Evolutionary conservation across 2,888 invertebrate species (phyloP).

Genomic region (Drosophila recens): DNA sequence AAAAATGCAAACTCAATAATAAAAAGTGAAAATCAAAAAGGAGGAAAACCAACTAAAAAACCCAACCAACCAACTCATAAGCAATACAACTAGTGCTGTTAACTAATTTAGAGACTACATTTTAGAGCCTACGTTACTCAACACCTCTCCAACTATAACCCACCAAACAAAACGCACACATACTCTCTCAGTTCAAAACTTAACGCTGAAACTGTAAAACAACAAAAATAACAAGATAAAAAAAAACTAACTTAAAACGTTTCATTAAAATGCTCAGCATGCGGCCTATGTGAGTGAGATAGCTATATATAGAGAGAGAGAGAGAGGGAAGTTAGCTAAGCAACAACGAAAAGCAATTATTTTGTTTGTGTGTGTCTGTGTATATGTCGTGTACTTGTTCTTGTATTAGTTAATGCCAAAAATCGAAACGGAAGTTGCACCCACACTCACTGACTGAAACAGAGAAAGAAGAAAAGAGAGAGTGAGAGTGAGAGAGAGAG

Average conservation of each 20-base stretch:
- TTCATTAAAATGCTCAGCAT: conserved; percentile 37
- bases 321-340: conserved; percentile 33
- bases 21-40: neutral
- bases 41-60: conserved; percentile 16
- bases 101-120: conserved; percentile 68
- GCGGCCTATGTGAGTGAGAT: conserved; percentile 58
- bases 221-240: conserved; percentile 9
- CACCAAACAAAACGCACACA: conserved; percentile 55
- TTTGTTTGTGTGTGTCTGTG: conserved; percentile 62
- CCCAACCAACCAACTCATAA: conserved; percentile 63
- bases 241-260: conserved; percentile 19
- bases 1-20: conserved; percentile 9
- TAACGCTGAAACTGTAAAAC: conserved; percentile 24
- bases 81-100: conserved; percentile 77
- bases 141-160: conserved; percentile 55
- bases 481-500: neutral
- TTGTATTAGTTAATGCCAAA: conserved; percentile 75
- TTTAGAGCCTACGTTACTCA: conserved; percentile 65
- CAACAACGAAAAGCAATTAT: conserved; percentile 79
- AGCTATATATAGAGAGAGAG: conserved; percentile 38
- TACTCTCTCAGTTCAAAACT: conserved; percentile 18
- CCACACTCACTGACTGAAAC: conserved; percentile 29
- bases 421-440: conserved; percentile 72
- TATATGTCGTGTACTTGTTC: conserved; percentile 41
- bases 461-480: conserved; percentile 4